Evolutionary conservation across 2,888 invertebrate genomes (phyloP), one percentile per base, ranked within the genome.

Genomic region (Ditula angustiorana): DNA sequence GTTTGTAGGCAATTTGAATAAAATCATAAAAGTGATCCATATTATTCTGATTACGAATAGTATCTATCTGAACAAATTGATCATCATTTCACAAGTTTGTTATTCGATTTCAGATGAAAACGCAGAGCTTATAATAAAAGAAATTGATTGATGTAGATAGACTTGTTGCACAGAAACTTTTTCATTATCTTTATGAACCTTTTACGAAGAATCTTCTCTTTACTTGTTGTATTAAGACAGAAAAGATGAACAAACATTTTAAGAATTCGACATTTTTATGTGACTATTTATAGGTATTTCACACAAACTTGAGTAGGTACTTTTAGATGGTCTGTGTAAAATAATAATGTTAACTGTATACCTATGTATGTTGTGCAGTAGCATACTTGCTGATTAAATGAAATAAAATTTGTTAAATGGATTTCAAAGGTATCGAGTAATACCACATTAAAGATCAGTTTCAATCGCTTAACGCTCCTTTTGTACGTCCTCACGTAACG

Each of bases 81-180:
- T 37, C 13, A 52, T 52, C 30, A 52, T 23, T 52, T 21, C 16
- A 26, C 19, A 19, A 44, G 21, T 26, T 13, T 16, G 7, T 11
- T 28, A 21, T 24, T 19, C 24, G 26, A n/a, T 49, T 7, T 13
- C 5, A 50, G 3, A 28, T 7, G 11, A 23, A 56, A 50, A 23
- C 37, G 57, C 28, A 57, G 30, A 49, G 56, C 47, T 5, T 41
- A 19, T 50, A n/a, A 37, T 16, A 41, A 47, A 37, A 24, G 5
- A 21, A 50, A 62, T 62, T 62, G 57, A 62, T 50, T 57, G 50
- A 62, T 57, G 30, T 24, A 46, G 13, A 28, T 7, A 50, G 10
- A 35, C 23, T 37, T 28, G 28, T 21, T 46, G 52, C 52, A 61
- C 16, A 21, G 8, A 44, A 61, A 56, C 56, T 62, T 60, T 33